phyloP scores from a whole-genome alignment of 1,140 invertebrate genomes.

The Drosophila auraria region DNA sequence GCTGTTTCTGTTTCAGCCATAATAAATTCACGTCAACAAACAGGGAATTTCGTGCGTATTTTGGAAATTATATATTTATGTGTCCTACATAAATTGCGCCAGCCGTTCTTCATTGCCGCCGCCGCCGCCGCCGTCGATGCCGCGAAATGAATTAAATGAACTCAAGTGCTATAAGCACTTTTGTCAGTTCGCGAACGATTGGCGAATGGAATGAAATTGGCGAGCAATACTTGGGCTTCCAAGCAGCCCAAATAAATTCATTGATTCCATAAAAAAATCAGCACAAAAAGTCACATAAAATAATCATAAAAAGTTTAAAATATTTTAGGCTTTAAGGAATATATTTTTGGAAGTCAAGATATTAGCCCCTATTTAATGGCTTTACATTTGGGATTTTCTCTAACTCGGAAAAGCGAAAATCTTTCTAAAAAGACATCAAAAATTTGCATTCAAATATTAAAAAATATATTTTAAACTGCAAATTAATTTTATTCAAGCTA shows the following conservation, averaged over 20 bases:
- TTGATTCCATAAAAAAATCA: neutral
- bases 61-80: conserved; percentile 60
- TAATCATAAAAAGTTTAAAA: neutral
- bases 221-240: conserved; percentile 8
- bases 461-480: too few species aligned
- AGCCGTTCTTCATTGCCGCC: neutral
- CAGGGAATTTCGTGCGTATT: conserved; percentile 52
- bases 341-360: neutral
- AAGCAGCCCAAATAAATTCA: neutral
- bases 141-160: conserved; percentile 25
- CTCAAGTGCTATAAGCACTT: conserved; percentile 17
- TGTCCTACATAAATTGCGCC: conserved; percentile 49
- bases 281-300: neutral
- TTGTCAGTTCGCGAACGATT: conserved; percentile 5
- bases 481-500: too few species aligned
- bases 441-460: too few species aligned
- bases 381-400: too few species aligned
- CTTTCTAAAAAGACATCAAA: too few species aligned
- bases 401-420: too few species aligned
- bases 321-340: neutral
- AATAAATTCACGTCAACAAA: conserved; percentile 50
- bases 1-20: conserved; percentile 9
- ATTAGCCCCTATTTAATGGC: neutral
- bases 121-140: neutral
- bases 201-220: neutral